Percentiles rank a stretch among this genome's conserved stretches.
Conservation (phyloP, 35 echinoderm and acorn worm species). For the Amphiura filiformis region DNA sequence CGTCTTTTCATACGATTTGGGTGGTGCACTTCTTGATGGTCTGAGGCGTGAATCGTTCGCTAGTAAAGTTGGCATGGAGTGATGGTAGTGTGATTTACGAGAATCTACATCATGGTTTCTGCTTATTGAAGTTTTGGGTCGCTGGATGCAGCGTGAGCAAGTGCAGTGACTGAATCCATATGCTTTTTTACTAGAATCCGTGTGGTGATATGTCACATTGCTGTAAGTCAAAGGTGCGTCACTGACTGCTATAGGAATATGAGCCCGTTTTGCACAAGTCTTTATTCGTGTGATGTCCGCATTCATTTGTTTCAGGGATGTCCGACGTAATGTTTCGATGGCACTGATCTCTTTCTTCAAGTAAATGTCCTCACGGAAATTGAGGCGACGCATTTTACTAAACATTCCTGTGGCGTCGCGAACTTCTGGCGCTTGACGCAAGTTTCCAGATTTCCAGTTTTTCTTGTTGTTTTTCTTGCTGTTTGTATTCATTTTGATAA, state of each 20-base stretch:
- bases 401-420: background rate
- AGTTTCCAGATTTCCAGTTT: background rate
- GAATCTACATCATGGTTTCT: too few species aligned
- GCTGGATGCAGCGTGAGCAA: background rate
- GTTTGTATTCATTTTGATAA: too few species aligned
- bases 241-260: background rate
- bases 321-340: background rate
- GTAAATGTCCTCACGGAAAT: background rate
- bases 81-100: too few species aligned
- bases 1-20: too few species aligned
- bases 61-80: too few species aligned
- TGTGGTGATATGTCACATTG: background rate
- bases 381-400: background rate
- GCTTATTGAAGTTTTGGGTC: background rate
- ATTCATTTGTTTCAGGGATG: background rate
- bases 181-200: background rate
- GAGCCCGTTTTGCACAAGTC: background rate
- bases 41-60: too few species aligned
- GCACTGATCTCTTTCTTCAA: background rate
- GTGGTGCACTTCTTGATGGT: too few species aligned
- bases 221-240: background rate
- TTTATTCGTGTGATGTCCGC: background rate
- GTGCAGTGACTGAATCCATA: background rate
- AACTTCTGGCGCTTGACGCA: background rate
- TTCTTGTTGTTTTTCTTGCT: background rate